Percentiles rank a stretch among this genome's conserved stretches.
Evolutionary conservation across 2,888 invertebrate species (phyloP).

Genomic region (Polydrusus cervinus): DNA sequence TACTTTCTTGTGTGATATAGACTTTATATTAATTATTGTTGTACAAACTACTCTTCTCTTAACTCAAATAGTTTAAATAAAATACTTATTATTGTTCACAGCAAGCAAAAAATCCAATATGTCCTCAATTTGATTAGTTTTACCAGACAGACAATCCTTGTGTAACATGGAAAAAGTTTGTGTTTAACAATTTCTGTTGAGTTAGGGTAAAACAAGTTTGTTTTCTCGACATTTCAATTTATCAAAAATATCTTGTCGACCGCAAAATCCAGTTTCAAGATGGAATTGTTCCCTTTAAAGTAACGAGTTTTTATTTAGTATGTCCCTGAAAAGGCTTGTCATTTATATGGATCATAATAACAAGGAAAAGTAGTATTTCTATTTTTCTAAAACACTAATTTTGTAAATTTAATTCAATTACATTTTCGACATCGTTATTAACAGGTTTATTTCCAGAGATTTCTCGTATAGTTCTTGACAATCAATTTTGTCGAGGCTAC

Average conservation of each 20-base stretch:
- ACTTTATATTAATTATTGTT: too few relatives aligned
- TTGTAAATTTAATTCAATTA: too few relatives aligned
- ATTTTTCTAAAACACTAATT: too few relatives aligned
- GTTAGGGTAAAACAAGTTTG: constrained; percentile 20
- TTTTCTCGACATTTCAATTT: constrained; percentile 12
- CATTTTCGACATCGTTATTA: too few relatives aligned
- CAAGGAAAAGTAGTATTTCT: neutral
- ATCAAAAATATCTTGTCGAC: neutral
- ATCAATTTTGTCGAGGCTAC: too few relatives aligned
- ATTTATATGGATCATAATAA: neutral
- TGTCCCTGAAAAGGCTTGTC: neutral
- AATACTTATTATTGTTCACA: too few relatives aligned
- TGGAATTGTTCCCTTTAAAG: neutral
- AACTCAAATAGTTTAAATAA: too few relatives aligned
- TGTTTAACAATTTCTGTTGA: constrained; percentile 23
- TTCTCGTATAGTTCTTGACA: too few relatives aligned
- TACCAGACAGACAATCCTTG: neutral
- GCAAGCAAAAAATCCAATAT: neutral
- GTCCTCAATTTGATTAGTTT: constrained; percentile 43
- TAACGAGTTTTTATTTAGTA: neutral
- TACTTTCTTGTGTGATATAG: too few relatives aligned
- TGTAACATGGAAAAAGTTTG: constrained; percentile 35
- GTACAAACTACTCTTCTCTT: too few relatives aligned
- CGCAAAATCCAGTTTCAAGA: neutral
- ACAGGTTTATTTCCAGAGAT: too few relatives aligned